These are phyloP conservation scores for Trachurus trachurus DNA, from an alignment of 2,797 vertebrate genomes.

Conservation along the genomic window DNA sequence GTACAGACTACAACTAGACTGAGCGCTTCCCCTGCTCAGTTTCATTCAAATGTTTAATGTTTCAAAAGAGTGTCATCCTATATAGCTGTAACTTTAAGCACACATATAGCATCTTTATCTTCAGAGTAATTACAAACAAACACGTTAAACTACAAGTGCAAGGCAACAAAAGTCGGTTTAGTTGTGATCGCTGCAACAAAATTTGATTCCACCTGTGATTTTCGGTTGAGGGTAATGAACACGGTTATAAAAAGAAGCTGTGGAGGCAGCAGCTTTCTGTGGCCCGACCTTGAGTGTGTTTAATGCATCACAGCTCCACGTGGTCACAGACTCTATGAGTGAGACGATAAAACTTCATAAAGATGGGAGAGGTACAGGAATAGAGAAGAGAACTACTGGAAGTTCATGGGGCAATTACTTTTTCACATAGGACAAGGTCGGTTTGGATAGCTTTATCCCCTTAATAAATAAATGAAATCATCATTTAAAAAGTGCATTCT, in stretches of 20 bases:
- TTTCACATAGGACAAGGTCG: too few relatives aligned
- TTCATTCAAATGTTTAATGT: background rate
- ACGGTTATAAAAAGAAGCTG: background rate
- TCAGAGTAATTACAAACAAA: background rate
- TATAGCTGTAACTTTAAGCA: background rate
- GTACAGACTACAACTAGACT: too few relatives aligned
- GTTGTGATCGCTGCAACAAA: background rate
- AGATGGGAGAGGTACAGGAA: background rate
- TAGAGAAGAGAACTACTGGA: background rate
- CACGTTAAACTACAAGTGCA: background rate
- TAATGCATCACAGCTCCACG: background rate
- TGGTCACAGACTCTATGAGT: background rate
- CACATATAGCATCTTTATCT: background rate
- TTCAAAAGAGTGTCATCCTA: background rate
- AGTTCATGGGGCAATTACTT: too few relatives aligned
- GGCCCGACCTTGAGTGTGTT: background rate
- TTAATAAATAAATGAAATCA: too few relatives aligned
- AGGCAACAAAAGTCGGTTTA: background rate
- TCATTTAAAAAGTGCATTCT: too few relatives aligned
- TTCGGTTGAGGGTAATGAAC: background rate
- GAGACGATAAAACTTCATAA: background rate
- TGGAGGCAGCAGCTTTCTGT: background rate
- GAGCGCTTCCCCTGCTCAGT: background rate
- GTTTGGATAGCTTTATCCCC: too few relatives aligned
- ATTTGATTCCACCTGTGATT: background rate